Conservation (phyloP, 2,797 vertebrate genomes). For the Saxicola maurus region DNA sequence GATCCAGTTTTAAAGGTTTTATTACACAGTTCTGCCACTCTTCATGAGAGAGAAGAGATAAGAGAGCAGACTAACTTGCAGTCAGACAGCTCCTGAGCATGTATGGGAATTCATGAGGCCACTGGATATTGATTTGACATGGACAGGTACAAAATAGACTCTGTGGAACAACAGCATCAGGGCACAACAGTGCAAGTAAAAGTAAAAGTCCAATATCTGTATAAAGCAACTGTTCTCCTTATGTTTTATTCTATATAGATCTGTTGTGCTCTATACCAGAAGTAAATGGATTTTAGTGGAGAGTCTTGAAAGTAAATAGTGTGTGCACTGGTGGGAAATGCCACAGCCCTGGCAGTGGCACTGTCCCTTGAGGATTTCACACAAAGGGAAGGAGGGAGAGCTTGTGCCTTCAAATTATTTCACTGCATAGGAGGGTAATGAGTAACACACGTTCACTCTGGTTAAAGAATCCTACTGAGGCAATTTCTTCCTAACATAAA, state of each 20-base stretch:
- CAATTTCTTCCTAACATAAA: neutral
- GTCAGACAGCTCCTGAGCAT: neutral
- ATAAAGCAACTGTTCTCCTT: neutral
- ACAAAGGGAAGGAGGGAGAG: neutral
- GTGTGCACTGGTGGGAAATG: neutral
- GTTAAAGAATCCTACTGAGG: neutral
- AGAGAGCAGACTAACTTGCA: neutral
- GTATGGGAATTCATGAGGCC: neutral
- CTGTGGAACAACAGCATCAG: neutral
- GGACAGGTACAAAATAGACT: neutral
- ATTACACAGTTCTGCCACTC: neutral
- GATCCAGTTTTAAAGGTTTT: neutral
- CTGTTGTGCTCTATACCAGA: neutral
- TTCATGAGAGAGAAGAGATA: neutral
- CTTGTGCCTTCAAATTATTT: neutral
- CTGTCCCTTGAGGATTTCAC: neutral
- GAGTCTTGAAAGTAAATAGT: neutral
- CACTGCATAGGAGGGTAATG: neutral
- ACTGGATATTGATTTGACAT: neutral
- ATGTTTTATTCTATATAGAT: neutral
- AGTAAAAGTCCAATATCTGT: neutral
- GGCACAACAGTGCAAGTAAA: neutral
- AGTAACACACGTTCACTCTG: neutral
- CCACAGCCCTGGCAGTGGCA: neutral
- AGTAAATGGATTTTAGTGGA: neutral